phyloP scores from a whole-genome alignment of 2,113 vertebrate genomes.

The Alaudala cheleensis region DNA sequence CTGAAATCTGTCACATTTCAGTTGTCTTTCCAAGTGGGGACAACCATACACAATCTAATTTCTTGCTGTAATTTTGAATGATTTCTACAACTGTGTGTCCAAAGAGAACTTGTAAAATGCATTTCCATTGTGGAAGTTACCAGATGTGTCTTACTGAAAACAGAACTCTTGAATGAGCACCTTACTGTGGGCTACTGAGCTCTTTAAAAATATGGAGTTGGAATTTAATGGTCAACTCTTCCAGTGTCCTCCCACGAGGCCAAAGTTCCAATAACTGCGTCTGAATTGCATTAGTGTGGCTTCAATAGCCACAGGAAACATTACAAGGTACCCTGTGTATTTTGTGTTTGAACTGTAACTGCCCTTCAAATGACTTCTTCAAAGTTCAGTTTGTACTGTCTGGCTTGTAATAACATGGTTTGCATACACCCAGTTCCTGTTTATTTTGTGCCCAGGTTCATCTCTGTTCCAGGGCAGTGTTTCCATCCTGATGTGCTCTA shows the following conservation, averaged over 20 bases:
- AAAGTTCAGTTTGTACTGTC: background rate
- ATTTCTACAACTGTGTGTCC: background rate
- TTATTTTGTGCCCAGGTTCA: background rate
- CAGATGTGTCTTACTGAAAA: background rate
- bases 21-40: background rate
- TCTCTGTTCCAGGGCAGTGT: background rate
- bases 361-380: conserved; percentile 38
- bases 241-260: background rate
- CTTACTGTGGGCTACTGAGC: background rate
- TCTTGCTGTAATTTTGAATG: background rate
- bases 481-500: background rate
- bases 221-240: background rate
- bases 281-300: background rate
- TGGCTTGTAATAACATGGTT: background rate
- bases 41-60: background rate
- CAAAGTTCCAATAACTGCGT: background rate
- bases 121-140: background rate
- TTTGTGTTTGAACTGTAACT: conserved; percentile 50
- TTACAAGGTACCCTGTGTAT: background rate
- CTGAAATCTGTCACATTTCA: background rate
- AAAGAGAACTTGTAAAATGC: background rate
- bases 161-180: background rate
- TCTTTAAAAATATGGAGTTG: background rate
- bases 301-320: background rate
- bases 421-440: background rate